A percentile compares a stretch with the other conserved stretches of the same genome.
Evolutionary conservation across 2,888 invertebrate genomes (phyloP).

Genomic region (Apocheima hispidaria): DNA sequence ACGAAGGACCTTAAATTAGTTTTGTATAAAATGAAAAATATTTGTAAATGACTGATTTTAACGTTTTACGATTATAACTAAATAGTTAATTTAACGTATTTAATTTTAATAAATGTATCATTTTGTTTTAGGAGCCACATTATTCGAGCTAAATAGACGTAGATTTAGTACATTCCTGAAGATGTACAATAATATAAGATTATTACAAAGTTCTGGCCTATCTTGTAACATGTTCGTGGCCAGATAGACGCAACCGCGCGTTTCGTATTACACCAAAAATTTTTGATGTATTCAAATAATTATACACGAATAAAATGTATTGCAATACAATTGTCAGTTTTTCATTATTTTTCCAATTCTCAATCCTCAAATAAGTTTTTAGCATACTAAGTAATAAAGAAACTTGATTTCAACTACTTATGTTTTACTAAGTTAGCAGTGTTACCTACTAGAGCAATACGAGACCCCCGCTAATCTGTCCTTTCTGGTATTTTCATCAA

Average conservation of each 20-base stretch:
- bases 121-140: constrained; percentile 39
- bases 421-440: too few species aligned
- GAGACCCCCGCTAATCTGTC: too few species aligned
- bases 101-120: constrained; percentile 59
- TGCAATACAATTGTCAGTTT: constrained; percentile 50
- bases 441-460: too few species aligned
- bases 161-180: constrained; percentile 81
- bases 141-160: constrained; percentile 68
- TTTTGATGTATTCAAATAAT: constrained; percentile 80
- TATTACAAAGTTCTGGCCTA: constrained; percentile 67
- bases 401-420: too few species aligned
- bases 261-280: constrained; percentile 82
- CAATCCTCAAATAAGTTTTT: background rate
- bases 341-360: constrained; percentile 50
- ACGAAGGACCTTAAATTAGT: too few species aligned
- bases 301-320: constrained; percentile 79
- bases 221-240: constrained; percentile 59
- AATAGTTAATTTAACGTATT: constrained; percentile 72
- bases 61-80: constrained; percentile 56
- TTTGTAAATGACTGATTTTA: constrained; percentile 79
- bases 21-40: constrained; percentile 63
- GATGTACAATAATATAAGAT: constrained; percentile 75
- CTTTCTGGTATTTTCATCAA: too few species aligned
- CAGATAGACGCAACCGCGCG: constrained; percentile 67
- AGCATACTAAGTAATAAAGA: too few species aligned